A percentile compares a stretch with the other conserved stretches of the same genome.
Conservation (phyloP, 2,888 invertebrate species). For the Cantharis lateralis region DNA sequence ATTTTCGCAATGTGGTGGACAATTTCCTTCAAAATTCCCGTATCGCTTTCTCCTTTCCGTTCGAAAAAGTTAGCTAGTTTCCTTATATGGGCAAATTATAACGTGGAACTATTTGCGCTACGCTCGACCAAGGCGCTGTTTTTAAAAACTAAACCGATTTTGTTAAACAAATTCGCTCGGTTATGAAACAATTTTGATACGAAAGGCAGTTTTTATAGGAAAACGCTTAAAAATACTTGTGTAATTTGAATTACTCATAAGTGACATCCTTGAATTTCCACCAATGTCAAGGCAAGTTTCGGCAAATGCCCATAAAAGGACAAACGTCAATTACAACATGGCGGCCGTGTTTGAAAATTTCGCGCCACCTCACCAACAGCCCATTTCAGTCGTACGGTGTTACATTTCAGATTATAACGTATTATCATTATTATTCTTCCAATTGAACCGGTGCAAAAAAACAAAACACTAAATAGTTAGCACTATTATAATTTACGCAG, state of each 20-base stretch:
- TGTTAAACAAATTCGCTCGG: not conserved
- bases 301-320: slow-evolving; percentile 69
- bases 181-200: not conserved
- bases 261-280: slow-evolving; percentile 40
- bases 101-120: not conserved
- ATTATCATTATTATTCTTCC: too few relatives aligned
- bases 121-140: not conserved
- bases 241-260: not conserved
- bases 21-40: not conserved
- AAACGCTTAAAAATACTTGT: not conserved
- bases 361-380: slow-evolving; percentile 46
- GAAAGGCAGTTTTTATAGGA: not conserved
- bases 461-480: too few relatives aligned
- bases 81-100: not conserved
- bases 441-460: too few relatives aligned
- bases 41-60: not conserved
- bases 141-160: not conserved
- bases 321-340: slow-evolving; percentile 57
- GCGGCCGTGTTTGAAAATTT: slow-evolving; percentile 50
- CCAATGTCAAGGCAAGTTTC: slow-evolving; percentile 63
- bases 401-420: too few relatives aligned
- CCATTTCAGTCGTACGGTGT: too few relatives aligned
- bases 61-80: not conserved
- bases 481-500: too few relatives aligned
- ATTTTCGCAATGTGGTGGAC: not conserved